Evolutionary conservation across 2,888 invertebrate species (phyloP).

Genomic region (Andrena dorsata): DNA sequence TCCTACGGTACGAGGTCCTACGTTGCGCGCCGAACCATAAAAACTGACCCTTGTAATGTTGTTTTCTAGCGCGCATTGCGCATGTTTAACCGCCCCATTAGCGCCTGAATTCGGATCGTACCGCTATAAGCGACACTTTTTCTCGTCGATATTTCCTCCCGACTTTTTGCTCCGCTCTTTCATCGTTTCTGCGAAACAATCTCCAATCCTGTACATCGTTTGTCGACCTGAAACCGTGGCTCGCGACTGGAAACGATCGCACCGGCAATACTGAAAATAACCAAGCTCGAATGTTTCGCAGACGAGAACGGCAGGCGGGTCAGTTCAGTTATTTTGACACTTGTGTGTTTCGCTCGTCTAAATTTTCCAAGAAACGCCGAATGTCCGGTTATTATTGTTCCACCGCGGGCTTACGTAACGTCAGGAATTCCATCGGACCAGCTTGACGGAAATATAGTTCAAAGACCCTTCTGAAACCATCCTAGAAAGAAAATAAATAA

Average conservation of each 20-base stretch:
- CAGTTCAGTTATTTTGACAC: constrained; percentile 59
- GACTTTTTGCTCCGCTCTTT: not conserved
- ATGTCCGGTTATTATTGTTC: constrained; percentile 38
- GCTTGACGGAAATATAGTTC: not conserved
- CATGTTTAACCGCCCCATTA: too few species aligned
- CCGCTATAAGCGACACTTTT: constrained; percentile 28
- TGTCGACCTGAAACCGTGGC: constrained; percentile 6
- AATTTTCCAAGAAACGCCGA: constrained; percentile 46
- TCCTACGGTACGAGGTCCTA: too few species aligned
- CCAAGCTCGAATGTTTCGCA: constrained; percentile 48
- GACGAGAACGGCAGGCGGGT: constrained; percentile 43
- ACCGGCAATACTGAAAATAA: constrained; percentile 56
- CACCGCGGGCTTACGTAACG: constrained; percentile 22
- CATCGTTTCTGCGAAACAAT: constrained; percentile 34
- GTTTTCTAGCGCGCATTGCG: too few species aligned
- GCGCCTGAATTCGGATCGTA: constrained; percentile 4
- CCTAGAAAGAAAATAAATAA: not conserved
- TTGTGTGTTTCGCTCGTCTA: constrained; percentile 36
- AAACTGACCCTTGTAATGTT: too few species aligned
- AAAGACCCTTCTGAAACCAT: too few species aligned
- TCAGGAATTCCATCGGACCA: not conserved
- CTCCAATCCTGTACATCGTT: constrained; percentile 18
- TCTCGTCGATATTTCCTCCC: constrained; percentile 7
- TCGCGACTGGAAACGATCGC: constrained; percentile 22
- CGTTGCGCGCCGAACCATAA: too few species aligned